phyloP scores from a whole-genome alignment of 2,888 invertebrate genomes.

The Homarus gammarus region DNA sequence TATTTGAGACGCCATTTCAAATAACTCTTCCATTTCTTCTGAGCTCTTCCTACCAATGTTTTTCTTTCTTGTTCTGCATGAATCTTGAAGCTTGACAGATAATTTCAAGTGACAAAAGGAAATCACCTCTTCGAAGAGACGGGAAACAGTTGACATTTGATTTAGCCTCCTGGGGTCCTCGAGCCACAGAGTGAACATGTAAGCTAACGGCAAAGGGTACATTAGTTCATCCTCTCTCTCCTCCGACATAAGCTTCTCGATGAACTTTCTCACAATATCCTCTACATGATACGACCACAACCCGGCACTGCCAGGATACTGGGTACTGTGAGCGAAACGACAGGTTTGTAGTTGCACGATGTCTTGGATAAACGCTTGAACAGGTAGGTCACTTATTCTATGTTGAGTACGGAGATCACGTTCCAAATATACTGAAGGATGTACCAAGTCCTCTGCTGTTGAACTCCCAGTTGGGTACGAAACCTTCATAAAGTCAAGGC shows the following conservation, averaged over 20 bases:
- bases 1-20: not conserved
- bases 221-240: slow-evolving; percentile 43
- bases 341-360: no score
- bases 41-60: not conserved
- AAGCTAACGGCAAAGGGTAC: slow-evolving; percentile 56
- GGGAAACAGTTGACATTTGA: slow-evolving; percentile 25
- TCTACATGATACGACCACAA: not conserved
- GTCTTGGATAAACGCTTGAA: no score
- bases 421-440: not conserved
- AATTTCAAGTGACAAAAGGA: not conserved
- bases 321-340: no score
- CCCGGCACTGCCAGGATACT: not conserved
- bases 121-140: slow-evolving; percentile 40
- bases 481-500: slow-evolving; percentile 14
- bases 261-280: not conserved
- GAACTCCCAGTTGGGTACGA: no score
- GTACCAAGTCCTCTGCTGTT: no score
- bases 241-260: slow-evolving; percentile 25
- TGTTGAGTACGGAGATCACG: no score
- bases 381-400: no score
- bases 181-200: slow-evolving; percentile 47
- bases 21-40: slow-evolving; percentile 6
- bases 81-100: not conserved
- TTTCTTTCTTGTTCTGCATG: not conserved
- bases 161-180: slow-evolving; percentile 12